These are phyloP conservation scores for Chlamydotis undulata DNA, from an alignment of 2,113 vertebrate genomes.

Conservation along the genomic window DNA sequence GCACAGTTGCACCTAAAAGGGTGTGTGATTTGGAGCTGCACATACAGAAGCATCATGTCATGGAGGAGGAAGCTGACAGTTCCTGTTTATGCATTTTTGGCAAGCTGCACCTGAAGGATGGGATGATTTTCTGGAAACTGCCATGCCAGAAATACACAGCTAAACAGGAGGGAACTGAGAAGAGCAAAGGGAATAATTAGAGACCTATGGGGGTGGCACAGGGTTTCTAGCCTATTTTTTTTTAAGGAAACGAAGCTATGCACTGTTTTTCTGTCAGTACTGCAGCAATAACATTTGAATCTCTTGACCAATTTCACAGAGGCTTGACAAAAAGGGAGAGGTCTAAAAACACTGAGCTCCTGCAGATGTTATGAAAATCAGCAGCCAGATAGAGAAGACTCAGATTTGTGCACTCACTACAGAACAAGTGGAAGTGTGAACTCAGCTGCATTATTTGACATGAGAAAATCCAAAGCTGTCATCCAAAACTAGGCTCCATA, in stretches of 20 bases:
- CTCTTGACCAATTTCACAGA: neutral
- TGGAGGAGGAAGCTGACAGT: slow-evolving; percentile 59
- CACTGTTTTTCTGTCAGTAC: neutral
- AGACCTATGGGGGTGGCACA: slow-evolving; percentile 28
- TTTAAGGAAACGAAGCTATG: neutral
- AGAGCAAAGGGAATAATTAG: slow-evolving; percentile 43
- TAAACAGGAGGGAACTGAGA: slow-evolving; percentile 33
- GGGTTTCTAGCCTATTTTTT: neutral
- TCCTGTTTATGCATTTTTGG: slow-evolving; percentile 55
- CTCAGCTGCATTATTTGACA: neutral
- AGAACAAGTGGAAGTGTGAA: neutral
- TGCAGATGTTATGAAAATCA: neutral
- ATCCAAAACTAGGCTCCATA: neutral
- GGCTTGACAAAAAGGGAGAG: neutral
- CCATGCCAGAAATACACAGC: slow-evolving; percentile 33
- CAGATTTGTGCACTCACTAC: neutral
- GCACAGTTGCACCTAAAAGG: neutral
- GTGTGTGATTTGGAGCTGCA: neutral
- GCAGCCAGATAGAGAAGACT: neutral
- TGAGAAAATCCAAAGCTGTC: neutral
- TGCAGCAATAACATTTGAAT: neutral
- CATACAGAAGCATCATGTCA: neutral
- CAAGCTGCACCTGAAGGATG: slow-evolving; percentile 51
- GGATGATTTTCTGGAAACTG: slow-evolving; percentile 49
- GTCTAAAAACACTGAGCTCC: neutral